Base-by-base conservation (phyloP, 2,113 vertebrate genomes). In the Rostratula benghalensis region DNA sequence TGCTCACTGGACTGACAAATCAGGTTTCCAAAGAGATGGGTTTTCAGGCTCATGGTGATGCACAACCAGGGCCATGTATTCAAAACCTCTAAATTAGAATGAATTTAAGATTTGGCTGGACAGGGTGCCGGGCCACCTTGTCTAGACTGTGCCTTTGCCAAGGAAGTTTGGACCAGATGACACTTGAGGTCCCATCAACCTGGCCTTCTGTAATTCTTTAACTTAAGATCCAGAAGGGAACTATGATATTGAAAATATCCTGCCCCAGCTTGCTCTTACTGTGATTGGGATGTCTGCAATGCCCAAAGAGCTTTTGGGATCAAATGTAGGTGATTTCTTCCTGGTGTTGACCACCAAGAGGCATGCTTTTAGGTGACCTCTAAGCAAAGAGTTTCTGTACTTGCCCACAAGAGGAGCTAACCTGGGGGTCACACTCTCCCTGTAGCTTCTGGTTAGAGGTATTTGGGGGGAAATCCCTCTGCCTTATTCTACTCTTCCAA, bases 21-120 rank as follows among this genome's bases (percentile, higher is more conserved):
- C 54, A 33, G 45, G 22, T 87, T 84, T 73, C 54, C 77, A 31
- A 31, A 25, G 50, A 39, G 45, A 25, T 17, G 53, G 8, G 39
- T 31, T 83, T 81, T 37, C 19, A 31, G 39, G 64, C 0, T 0
- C 2, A 0, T 46, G 37, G 24, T 24, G 53, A 53, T 45, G 50
- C 68, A n/a, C 5, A 57, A 11, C 46, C 54, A 33, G 67, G 53
- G 41, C 69, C 51, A 13, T 4, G 10, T 25, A 30, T 41, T 84
- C 64, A 89, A 76, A 63, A 69, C 13, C 10, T 54, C 53, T 4
- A 4, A n/a, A 53, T 43, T 31, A 59, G 60, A 43, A 43, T 30
- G 39, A 43, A 13, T 33, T 31, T 45, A 31, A 65, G 28, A 21
- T 31, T 64, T 12, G 19, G 17, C 16, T 31, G 39, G 63, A 31